These are phyloP conservation scores for Iguana delicatissima DNA, from an alignment of 2,797 vertebrate genomes.

Conservation along the genomic window DNA sequence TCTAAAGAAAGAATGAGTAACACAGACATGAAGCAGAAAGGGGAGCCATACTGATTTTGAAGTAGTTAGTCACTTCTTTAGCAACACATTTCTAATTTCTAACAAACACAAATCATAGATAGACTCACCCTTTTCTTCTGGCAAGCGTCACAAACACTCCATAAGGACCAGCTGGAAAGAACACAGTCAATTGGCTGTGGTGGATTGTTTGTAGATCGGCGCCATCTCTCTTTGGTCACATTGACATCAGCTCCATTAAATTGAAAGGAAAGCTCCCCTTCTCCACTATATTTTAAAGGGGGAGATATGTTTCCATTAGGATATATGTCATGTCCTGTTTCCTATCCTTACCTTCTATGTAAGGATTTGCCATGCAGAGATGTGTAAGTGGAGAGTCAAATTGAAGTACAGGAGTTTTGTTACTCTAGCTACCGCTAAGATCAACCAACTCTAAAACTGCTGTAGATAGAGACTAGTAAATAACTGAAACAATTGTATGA, in stretches of 20 bases:
- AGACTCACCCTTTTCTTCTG: constrained; percentile 89
- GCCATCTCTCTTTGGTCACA: constrained; percentile 55
- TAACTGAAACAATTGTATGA: neutral
- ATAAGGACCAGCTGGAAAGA: constrained; percentile 89
- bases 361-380: neutral
- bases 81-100: neutral
- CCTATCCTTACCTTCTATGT: neutral
- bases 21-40: neutral
- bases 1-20: neutral
- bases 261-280: constrained; percentile 21
- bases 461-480: neutral
- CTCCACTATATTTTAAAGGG: constrained; percentile 63
- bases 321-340: neutral
- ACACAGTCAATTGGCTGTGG: constrained; percentile 83
- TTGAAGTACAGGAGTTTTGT: neutral
- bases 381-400: neutral
- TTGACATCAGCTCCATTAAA: constrained; percentile 46
- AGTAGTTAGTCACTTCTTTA: neutral
- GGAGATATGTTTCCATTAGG: neutral
- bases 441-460: neutral
- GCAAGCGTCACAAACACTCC: constrained; percentile 91
- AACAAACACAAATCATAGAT: neutral
- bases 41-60: neutral
- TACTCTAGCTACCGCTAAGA: neutral
- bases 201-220: constrained; percentile 41